Percentiles rank a stretch among this genome's conserved stretches.
phyloP scores from a whole-genome alignment of 2,888 invertebrate species.

The Xylota segnis region DNA sequence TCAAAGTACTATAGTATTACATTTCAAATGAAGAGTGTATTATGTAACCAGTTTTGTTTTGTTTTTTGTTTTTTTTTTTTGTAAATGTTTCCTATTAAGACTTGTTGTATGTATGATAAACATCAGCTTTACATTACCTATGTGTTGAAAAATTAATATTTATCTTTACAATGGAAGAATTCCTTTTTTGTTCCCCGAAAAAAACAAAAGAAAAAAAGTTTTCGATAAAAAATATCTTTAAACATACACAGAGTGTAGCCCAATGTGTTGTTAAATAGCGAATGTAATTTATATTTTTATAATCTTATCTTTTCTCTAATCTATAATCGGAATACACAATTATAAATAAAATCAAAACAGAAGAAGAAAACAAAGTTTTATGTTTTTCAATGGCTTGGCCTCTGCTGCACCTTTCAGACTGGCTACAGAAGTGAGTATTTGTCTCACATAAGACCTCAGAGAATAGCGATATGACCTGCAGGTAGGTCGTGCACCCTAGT shows the following conservation, averaged over 20 bases:
- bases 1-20: conserved; percentile 41
- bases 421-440: too few species aligned
- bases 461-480: too few species aligned
- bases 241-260: conserved; percentile 63
- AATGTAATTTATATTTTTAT: conserved; percentile 76
- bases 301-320: conserved; percentile 70
- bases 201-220: conserved; percentile 12
- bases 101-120: conserved; percentile 17
- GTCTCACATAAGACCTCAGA: too few species aligned
- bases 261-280: conserved; percentile 72
- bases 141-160: conserved; percentile 27
- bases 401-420: too few species aligned
- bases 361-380: not conserved
- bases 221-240: conserved; percentile 24
- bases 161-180: conserved; percentile 54
- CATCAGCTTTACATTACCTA: conserved; percentile 22
- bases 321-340: conserved; percentile 53
- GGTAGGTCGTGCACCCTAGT: too few species aligned
- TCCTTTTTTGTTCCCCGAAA: conserved; percentile 35
- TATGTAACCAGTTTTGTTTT: conserved; percentile 36
- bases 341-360: conserved; percentile 39
- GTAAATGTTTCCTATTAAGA: conserved; percentile 31
- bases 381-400: not conserved
- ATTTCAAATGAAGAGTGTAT: conserved; percentile 39
- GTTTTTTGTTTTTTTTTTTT: conserved; percentile 16